Conservation (phyloP, 2,113 vertebrate species). For the Cebidichthys violaceus region DNA sequence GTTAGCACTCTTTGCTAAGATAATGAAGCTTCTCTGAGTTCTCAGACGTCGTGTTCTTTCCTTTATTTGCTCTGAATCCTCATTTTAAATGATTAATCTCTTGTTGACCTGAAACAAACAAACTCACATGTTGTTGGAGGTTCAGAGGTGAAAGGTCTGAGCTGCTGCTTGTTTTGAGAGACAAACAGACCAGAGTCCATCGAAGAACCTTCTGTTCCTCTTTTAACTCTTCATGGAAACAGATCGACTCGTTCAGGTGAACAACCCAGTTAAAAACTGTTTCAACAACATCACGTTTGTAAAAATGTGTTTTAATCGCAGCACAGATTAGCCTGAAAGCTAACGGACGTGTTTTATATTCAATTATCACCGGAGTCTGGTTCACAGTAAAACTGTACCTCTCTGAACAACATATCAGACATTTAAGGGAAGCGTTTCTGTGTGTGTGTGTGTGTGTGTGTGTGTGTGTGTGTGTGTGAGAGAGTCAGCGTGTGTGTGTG, state of each 20-base stretch:
- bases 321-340: too few relatives aligned
- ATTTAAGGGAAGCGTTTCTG: too few relatives aligned
- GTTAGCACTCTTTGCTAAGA: not conserved
- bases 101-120: conserved; percentile 45
- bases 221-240: conserved; percentile 6
- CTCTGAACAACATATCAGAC: too few relatives aligned
- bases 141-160: conserved; percentile 7
- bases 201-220: not conserved
- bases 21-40: not conserved
- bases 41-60: not conserved
- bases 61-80: not conserved
- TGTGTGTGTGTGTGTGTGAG: too few relatives aligned
- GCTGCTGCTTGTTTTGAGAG: conserved; percentile 24
- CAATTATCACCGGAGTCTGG: too few relatives aligned
- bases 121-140: not conserved
- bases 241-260: too few relatives aligned
- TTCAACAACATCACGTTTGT: too few relatives aligned
- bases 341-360: too few relatives aligned
- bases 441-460: too few relatives aligned
- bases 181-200: conserved; percentile 51
- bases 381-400: too few relatives aligned
- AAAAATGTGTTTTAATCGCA: too few relatives aligned
- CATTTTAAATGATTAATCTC: conserved; percentile 10
- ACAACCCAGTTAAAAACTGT: too few relatives aligned
- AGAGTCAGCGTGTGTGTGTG: not conserved